Conservation (phyloP, 2,797 vertebrate species). For the Ataeniobius toweri region DNA sequence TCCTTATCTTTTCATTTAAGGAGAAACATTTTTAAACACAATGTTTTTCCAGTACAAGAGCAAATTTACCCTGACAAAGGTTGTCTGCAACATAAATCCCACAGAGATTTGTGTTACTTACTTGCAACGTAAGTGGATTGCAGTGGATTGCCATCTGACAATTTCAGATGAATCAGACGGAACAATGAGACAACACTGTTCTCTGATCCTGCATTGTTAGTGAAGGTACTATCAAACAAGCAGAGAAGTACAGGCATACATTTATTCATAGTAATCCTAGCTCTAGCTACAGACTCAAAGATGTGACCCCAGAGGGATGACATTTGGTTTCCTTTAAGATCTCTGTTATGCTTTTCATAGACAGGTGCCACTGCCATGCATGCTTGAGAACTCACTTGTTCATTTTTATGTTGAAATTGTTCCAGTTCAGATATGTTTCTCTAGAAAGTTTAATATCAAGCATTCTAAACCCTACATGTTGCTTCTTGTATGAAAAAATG, state of each 20-base stretch:
- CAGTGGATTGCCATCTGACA: neutral
- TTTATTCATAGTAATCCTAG: conserved; percentile 53
- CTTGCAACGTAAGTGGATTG: too few relatives aligned
- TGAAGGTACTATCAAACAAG: conserved; percentile 17
- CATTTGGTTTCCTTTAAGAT: conserved; percentile 60
- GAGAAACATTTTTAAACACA: neutral
- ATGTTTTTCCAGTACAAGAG: neutral
- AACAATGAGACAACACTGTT: conserved; percentile 14
- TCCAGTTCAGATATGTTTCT: conserved; percentile 11
- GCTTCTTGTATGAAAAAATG: conserved; percentile 35
- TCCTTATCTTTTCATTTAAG: neutral
- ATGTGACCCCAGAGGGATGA: conserved; percentile 62
- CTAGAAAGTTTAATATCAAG: conserved; percentile 22
- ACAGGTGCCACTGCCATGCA: conserved; percentile 46
- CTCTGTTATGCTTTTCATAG: conserved; percentile 42
- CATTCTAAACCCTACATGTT: conserved; percentile 41
- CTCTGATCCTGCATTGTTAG: conserved; percentile 41
- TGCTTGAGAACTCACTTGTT: conserved; percentile 26
- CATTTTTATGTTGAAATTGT: conserved; percentile 25
- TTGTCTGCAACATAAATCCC: conserved; percentile 4
- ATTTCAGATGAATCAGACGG: conserved; percentile 12
- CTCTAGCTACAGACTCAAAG: conserved; percentile 48
- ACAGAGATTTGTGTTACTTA: neutral
- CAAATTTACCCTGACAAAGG: conserved; percentile 11
- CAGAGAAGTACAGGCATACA: conserved; percentile 1